Conservation (phyloP, 2,797 vertebrate genomes). For the Poeciliopsis presidionis region DNA sequence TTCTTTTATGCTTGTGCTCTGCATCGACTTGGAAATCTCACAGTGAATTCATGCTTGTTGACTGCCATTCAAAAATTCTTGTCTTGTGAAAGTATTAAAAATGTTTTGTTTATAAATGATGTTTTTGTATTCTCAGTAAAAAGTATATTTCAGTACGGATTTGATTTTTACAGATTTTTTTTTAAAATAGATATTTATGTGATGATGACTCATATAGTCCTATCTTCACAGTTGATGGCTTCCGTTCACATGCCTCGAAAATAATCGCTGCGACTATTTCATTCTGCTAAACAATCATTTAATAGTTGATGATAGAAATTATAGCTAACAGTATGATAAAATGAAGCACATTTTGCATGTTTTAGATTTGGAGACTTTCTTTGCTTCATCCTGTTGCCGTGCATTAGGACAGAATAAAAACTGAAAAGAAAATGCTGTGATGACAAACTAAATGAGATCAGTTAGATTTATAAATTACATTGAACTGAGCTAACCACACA, state of each 20-base stretch:
- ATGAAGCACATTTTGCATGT: not conserved
- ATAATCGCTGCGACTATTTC: conserved; percentile 13
- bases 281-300: conserved; percentile 6
- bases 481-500: not conserved
- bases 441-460: not conserved
- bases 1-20: not conserved
- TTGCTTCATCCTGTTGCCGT: not conserved
- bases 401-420: not conserved
- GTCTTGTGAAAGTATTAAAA: not conserved
- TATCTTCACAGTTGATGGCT: conserved; percentile 18
- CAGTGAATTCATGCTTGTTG: not conserved
- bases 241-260: conserved; percentile 16
- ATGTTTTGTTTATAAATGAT: not conserved
- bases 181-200: conserved; percentile 15
- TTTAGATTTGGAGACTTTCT: not conserved
- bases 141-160: not conserved
- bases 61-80: conserved; percentile 3
- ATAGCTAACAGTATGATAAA: not conserved
- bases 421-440: not conserved
- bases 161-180: not conserved
- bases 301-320: not conserved
- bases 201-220: conserved; percentile 42
- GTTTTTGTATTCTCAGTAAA: not conserved
- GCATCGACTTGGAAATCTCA: conserved; percentile 5
- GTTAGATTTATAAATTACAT: not conserved